phyloP scores from a whole-genome alignment of 2,888 invertebrate genomes.

The Brachynemurus nebulosus region DNA sequence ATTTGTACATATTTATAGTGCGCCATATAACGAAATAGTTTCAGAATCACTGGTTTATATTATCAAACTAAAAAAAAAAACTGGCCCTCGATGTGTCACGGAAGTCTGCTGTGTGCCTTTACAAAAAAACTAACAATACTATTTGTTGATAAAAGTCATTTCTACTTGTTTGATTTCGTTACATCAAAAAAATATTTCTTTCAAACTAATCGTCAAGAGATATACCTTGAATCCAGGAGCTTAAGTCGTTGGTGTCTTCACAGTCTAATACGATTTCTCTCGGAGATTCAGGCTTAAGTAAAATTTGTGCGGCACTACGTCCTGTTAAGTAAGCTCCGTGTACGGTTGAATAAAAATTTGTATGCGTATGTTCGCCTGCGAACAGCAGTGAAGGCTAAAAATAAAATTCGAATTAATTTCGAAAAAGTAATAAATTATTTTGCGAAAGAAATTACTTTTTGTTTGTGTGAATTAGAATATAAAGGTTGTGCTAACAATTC shows the following conservation, averaged over 20 bases:
- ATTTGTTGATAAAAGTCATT: too few species aligned
- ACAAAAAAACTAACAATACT: too few species aligned
- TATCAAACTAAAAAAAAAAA: too few species aligned
- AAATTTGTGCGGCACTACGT: conserved; percentile 60
- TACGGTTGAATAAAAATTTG: conserved; percentile 86
- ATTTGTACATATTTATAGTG: too few species aligned
- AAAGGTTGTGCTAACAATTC: conserved; percentile 77
- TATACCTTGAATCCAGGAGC: conserved; percentile 81
- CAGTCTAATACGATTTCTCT: conserved; percentile 56
- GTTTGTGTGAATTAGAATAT: conserved; percentile 52
- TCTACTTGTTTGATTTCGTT: background rate
- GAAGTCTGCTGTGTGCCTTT: too few species aligned
- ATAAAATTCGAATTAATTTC: conserved; percentile 10
- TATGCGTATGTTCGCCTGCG: conserved; percentile 93
- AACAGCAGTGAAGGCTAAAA: conserved; percentile 69
- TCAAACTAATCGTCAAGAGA: conserved; percentile 43
- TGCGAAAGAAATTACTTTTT: conserved; percentile 41
- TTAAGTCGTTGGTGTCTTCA: conserved; percentile 63
- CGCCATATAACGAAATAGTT: background rate
- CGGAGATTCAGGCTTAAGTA: conserved; percentile 47
- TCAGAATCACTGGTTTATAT: background rate
- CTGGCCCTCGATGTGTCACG: too few species aligned
- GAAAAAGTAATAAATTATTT: conserved; percentile 13
- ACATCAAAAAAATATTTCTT: background rate
- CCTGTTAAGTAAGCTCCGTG: conserved; percentile 90